phyloP scores from a whole-genome alignment of 2,888 invertebrate genomes.

The Agrochola lota region DNA sequence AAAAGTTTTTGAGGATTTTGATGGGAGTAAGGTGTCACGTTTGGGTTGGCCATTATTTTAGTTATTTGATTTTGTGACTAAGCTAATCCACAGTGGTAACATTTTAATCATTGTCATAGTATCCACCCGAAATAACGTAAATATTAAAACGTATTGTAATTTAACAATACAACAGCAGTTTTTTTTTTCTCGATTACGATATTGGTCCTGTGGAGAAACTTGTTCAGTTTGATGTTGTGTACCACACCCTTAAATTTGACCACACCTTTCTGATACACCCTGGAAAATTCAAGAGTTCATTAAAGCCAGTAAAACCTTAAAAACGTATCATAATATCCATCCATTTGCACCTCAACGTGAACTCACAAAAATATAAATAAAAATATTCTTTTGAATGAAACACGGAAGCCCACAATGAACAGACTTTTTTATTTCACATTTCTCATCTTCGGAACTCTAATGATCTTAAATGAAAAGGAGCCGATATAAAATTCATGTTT shows the following conservation, averaged over 20 bases:
- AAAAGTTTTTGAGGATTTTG: slow-evolving; percentile 54
- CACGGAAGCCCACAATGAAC: slow-evolving; percentile 76
- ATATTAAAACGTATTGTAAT: background rate
- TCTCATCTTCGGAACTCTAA: slow-evolving; percentile 85
- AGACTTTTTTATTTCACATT: slow-evolving; percentile 83
- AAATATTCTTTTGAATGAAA: slow-evolving; percentile 60
- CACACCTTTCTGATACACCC: too few relatives aligned
- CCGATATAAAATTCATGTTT: slow-evolving; percentile 79
- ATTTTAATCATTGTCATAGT: background rate
- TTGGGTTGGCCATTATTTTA: slow-evolving; percentile 5
- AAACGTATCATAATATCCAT: background rate
- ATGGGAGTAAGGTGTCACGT: slow-evolving; percentile 19
- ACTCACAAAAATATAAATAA: slow-evolving; percentile 50
- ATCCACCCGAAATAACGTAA: background rate
- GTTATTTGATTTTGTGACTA: background rate
- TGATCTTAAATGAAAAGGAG: slow-evolving; percentile 88
- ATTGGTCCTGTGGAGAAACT: too few relatives aligned
- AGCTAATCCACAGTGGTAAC: background rate
- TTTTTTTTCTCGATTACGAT: too few relatives aligned
- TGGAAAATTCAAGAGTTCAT: background rate
- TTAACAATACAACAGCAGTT: too few relatives aligned
- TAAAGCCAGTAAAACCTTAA: slow-evolving; percentile 1
- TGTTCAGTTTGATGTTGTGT: too few relatives aligned
- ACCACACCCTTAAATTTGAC: too few relatives aligned
- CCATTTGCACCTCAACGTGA: slow-evolving; percentile 26